Evolutionary conservation across 92 coral and sea anemone species (phyloP), one percentile per base, ranked within the genome.

Genomic region (Epizoanthus ramosus): DNA sequence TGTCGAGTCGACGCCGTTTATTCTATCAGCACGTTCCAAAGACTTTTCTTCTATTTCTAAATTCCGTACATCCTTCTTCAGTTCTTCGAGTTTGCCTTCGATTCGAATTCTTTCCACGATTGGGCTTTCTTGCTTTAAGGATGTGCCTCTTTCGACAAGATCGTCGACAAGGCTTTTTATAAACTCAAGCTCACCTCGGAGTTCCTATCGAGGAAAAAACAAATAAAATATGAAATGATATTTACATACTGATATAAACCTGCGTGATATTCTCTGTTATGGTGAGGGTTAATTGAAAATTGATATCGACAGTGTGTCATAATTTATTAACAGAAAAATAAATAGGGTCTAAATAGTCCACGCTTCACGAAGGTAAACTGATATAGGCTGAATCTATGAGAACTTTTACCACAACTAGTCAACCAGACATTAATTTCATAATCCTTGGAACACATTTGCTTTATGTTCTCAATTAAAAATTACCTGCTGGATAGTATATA

Each of bases 151-250:
- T 35, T 83, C 90, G 8, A 57, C 67, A 10, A 91, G 88, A 60
- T 91, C 91, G 43, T 84, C 71, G 47, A 77, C 72, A 5, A 91
- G 87, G 76, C 89, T 86, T 73, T 85, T 80, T 57, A 93, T 84
- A 77, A 93, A 91, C 43, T 90, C 91, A 13, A 89, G 57, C 79
- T 93, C 93, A 54, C 88, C 85, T n/a, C 73, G 90, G 28, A 91
- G 85, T 54, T 93, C 94, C 97, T 93, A 41, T 37, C 3, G 5
- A 37, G 16, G 64, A 85, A 8, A 47, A 73, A 79, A 70, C 54
- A 80, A 47, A 80, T n/a, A 65, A 22, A 47, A 45, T 25, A 3
- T 35, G 16, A 37, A 45, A 22, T 72, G 21, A 28, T 13, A 50
- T 3, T 22, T 45, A 21, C 39, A 57, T 9, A 21, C 47, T 35